Percentiles rank a stretch among this genome's conserved stretches.
These are phyloP conservation scores for Mactra quadrangularis DNA, from an alignment of 1,140 invertebrate genomes.

Conservation along the genomic window DNA sequence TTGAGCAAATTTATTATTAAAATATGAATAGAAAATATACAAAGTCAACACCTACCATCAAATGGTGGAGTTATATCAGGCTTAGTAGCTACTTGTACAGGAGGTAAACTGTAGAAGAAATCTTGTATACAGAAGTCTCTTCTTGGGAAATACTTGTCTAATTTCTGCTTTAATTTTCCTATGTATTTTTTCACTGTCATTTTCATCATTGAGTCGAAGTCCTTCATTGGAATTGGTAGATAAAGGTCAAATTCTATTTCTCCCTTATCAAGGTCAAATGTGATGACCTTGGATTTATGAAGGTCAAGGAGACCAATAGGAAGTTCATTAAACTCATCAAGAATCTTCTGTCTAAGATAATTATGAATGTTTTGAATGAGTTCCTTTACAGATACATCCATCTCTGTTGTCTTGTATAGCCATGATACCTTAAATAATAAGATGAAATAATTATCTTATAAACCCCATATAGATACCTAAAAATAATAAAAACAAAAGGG, in stretches of 20 bases:
- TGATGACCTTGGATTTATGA: conserved; percentile 84
- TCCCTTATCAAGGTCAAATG: conserved; percentile 92
- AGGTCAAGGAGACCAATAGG: conserved; percentile 70
- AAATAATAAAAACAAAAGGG: no score
- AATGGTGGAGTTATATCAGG: conserved; percentile 79
- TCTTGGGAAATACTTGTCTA: conserved; percentile 64
- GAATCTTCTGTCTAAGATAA: conserved; percentile 62
- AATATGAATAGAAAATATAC: no score
- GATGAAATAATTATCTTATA: no score
- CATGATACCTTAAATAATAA: conserved; percentile 57
- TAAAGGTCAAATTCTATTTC: conserved; percentile 93
- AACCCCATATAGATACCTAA: no score
- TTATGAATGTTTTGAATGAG: conserved; percentile 60
- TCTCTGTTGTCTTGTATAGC: conserved; percentile 65
- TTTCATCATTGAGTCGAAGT: conserved; percentile 92
- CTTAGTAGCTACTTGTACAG: conserved; percentile 65
- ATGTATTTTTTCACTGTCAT: conserved; percentile 64
- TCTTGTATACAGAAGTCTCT: conserved; percentile 69
- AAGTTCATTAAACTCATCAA: conserved; percentile 71
- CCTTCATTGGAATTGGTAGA: conserved; percentile 94
- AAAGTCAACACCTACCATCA: conserved; percentile 67
- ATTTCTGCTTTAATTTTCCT: conserved; percentile 11
- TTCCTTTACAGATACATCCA: conserved; percentile 58
- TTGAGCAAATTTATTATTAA: no score
- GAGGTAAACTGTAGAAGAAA: conserved; percentile 76